A percentile compares a stretch with the other conserved stretches of the same genome.
phyloP scores from a whole-genome alignment of 2,113 vertebrate species.

The Cochlearius cochlearius region DNA sequence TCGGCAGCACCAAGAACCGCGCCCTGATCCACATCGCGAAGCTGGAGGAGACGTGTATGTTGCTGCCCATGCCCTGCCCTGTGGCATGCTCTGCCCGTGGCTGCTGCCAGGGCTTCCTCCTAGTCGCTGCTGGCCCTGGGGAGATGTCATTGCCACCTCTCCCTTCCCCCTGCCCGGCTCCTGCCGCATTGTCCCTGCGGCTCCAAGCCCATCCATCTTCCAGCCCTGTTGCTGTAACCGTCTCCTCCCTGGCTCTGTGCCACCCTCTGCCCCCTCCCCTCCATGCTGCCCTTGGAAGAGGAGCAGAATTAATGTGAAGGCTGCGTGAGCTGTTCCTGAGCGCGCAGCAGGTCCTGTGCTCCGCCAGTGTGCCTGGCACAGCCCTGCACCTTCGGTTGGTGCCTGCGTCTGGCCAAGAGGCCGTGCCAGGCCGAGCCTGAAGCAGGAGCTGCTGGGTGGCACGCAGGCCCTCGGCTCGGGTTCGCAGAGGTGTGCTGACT shows the following conservation, averaged over 20 bases:
- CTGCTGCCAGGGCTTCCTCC: not conserved
- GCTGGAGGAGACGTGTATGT: slow-evolving; percentile 90
- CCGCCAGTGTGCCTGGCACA: not conserved
- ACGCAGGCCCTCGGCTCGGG: not conserved
- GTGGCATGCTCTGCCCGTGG: not conserved
- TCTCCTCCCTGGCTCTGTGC: slow-evolving; percentile 34
- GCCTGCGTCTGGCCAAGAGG: not conserved
- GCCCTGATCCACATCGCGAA: slow-evolving; percentile 94
- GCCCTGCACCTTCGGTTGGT: fast-evolving
- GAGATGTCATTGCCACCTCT: not conserved
- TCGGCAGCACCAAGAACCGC: slow-evolving; percentile 89
- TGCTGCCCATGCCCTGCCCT: not conserved
- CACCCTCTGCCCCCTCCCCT: slow-evolving; percentile 45
- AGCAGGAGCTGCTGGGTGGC: not conserved
- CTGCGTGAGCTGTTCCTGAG: not conserved
- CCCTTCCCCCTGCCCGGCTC: slow-evolving; percentile 25
- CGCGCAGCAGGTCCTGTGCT: not conserved
- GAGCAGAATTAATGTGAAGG: slow-evolving; percentile 28
- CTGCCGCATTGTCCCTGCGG: slow-evolving; percentile 29
- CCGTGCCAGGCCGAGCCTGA: not conserved
- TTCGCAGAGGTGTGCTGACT: not conserved
- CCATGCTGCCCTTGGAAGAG: slow-evolving; percentile 2
- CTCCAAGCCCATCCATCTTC: slow-evolving; percentile 46
- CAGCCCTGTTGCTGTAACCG: not conserved
- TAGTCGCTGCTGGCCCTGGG: not conserved